Conservation (phyloP, 1,140 invertebrate genomes). For the Penaeus japonicus region DNA sequence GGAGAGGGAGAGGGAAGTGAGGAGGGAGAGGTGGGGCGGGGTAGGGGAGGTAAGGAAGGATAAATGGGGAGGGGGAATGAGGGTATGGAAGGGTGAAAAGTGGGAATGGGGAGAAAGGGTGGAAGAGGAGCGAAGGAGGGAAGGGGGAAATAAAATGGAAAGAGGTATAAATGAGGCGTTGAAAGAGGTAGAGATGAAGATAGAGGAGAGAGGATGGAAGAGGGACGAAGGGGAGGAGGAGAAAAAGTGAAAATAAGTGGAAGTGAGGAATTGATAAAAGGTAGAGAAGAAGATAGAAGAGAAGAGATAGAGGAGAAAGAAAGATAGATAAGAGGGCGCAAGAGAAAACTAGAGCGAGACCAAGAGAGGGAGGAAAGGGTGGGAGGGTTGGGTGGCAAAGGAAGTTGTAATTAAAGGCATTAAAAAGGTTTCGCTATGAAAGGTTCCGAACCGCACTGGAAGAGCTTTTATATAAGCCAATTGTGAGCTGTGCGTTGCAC, state of each 20-base stretch:
- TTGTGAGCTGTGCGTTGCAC: too few species aligned
- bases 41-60: background rate
- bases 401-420: background rate
- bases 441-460: background rate
- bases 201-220: background rate
- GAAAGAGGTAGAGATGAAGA: background rate
- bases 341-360: constrained; percentile 3
- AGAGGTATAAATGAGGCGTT: background rate
- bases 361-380: background rate
- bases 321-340: background rate
- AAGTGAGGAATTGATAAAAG: background rate
- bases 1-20: background rate
- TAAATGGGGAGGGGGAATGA: background rate
- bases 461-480: too few species aligned
- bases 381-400: background rate
- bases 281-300: too few species aligned
- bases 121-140: background rate
- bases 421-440: background rate
- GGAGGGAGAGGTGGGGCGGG: background rate
- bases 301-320: background rate
- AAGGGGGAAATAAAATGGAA: background rate
- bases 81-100: background rate
- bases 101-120: background rate
- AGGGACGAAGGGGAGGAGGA: background rate
- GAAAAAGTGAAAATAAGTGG: background rate